Base-by-base conservation (phyloP, 2,888 invertebrate genomes). In the Eristalis pertinax region DNA sequence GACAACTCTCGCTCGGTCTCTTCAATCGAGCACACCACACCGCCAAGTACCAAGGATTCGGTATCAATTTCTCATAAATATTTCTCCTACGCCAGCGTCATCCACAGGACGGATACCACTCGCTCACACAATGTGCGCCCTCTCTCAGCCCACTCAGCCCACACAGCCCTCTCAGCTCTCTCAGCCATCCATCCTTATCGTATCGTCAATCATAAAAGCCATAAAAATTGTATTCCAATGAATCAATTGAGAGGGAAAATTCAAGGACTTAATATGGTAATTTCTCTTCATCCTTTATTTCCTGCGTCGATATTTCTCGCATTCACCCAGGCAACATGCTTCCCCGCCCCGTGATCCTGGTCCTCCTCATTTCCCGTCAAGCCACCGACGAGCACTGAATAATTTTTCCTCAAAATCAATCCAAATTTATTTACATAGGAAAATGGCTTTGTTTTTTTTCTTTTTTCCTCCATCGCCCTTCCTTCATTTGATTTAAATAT, bases 201-300 rank as follows among this genome's bases (percentile, higher is more conserved):
- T 72, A 76, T 87, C 87, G 84, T 84, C 87, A 84, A 84, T 87
- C 87, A 87, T 84, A 84, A 87, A 87, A 80, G 76, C 84, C 79
- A 76, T 84, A 87, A 83, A 87, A 87, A 87, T 87, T 80, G 84
- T 87, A 87, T 87, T 87, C 69, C 87, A 84, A 87, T 87, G 79
- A 87, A 87, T 87, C 87, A 87, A 87, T 84, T 84, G 81, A 73
- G 79, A 79, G 78, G 58, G 79, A 79, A 83, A 79, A 69, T 84
- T 87, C 87, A 87, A 87, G 79, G 87, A 87, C 84, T 73, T 84
- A 87, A 87, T 87, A 87, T 87, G 84, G 86, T 87, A 84, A 87
- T 87, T 84, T 73, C 68, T 68, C 68, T 80, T 64, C 76, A 69
- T 73, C 62, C 77, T 69, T 76, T 80, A 77, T 80, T 75, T 67